These are phyloP conservation scores for Nomada ferruginata DNA, from an alignment of 2,888 invertebrate genomes.

Conservation along the genomic window DNA sequence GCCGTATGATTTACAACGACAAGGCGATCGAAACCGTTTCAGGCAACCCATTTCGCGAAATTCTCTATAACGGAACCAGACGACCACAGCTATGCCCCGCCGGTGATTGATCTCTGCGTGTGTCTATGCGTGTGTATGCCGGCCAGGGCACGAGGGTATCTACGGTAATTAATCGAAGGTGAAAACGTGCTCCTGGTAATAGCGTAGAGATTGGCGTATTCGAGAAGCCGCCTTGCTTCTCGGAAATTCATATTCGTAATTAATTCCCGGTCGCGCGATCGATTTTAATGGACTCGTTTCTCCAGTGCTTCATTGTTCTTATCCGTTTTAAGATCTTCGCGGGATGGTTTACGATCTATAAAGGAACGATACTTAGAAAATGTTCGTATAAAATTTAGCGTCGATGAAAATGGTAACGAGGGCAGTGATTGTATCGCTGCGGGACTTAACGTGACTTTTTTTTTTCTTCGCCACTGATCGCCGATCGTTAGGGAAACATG, in stretches of 20 bases:
- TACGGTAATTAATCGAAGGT: constrained; percentile 64
- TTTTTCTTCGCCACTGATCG: no score
- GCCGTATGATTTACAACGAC: constrained; percentile 53
- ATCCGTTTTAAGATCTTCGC: neutral
- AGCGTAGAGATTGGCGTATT: constrained; percentile 42
- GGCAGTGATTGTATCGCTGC: no score
- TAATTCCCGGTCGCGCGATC: constrained; percentile 38
- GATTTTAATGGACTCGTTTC: constrained; percentile 12
- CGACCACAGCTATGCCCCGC: constrained; percentile 67
- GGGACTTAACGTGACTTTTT: no score
- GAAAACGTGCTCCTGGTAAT: constrained; percentile 60
- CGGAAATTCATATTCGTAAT: constrained; percentile 46
- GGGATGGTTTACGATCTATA: neutral
- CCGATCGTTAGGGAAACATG: no score
- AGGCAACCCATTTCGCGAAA: constrained; percentile 59
- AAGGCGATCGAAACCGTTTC: constrained; percentile 47
- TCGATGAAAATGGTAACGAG: no score
- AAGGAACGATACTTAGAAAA: no score
- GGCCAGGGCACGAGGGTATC: constrained; percentile 45
- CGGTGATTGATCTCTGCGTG: constrained; percentile 67
- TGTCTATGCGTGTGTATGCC: constrained; percentile 48
- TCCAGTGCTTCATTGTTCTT: neutral
- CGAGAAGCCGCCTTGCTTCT: constrained; percentile 24
- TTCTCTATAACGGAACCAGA: constrained; percentile 64
- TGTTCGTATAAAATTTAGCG: neutral